These are phyloP conservation scores for Cephus sareptanus DNA, from an alignment of 2,888 invertebrate genomes.

Conservation along the genomic window DNA sequence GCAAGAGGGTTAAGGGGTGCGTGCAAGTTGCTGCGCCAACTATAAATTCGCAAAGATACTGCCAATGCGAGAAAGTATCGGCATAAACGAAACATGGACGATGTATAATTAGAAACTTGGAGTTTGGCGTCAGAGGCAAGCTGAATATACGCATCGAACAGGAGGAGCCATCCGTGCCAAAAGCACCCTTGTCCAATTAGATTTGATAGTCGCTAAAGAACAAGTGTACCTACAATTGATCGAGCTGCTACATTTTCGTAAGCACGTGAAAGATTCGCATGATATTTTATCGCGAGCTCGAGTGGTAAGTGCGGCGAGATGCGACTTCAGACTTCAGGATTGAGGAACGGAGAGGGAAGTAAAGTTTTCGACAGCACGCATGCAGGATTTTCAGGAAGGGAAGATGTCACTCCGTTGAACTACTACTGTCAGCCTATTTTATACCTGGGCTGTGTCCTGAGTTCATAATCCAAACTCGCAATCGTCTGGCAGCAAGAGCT, in stretches of 20 bases:
- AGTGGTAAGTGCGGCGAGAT: too few relatives aligned
- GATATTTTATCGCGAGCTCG: too few relatives aligned
- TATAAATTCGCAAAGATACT: conserved; percentile 25
- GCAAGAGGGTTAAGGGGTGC: too few relatives aligned
- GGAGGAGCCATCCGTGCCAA: conserved; percentile 15
- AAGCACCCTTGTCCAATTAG: conserved; percentile 50
- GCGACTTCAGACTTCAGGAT: too few relatives aligned
- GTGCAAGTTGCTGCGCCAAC: not conserved
- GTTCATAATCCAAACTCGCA: not conserved
- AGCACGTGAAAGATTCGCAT: too few relatives aligned
- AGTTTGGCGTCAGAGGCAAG: conserved; percentile 35
- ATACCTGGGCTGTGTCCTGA: not conserved
- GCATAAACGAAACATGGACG: conserved; percentile 55
- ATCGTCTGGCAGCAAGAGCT: not conserved
- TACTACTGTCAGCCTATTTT: not conserved
- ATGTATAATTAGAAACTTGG: conserved; percentile 59
- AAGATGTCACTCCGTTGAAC: too few relatives aligned
- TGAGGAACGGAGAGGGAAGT: too few relatives aligned
- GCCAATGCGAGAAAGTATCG: conserved; percentile 60
- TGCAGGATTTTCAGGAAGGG: too few relatives aligned
- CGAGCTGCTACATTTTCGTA: too few relatives aligned
- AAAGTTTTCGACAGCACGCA: too few relatives aligned
- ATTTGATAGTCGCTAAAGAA: conserved; percentile 27
- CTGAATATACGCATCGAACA: conserved; percentile 17
- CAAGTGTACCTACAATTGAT: too few relatives aligned